These are phyloP conservation scores for Atethmia centrago DNA, from an alignment of 2,888 invertebrate genomes.

Conservation along the genomic window DNA sequence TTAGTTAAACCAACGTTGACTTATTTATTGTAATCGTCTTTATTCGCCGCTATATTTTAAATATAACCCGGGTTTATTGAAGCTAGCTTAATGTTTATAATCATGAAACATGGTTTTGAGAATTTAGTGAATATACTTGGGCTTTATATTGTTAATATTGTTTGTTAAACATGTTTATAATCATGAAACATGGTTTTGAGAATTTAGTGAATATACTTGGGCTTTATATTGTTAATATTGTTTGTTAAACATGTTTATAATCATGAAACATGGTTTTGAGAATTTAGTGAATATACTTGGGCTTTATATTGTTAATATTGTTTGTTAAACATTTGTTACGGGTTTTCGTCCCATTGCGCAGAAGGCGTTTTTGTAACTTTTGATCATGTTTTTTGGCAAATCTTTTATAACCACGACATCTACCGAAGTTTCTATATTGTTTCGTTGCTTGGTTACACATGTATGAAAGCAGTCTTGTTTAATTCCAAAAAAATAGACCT, in stretches of 20 bases:
- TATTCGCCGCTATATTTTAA: constrained; percentile 58
- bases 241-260: constrained; percentile 53
- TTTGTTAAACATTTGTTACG: constrained; percentile 12
- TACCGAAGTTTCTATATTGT: background rate
- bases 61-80: constrained; percentile 51
- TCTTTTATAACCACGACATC: background rate
- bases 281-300: constrained; percentile 29
- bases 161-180: constrained; percentile 53
- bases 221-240: constrained; percentile 5
- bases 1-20: constrained; percentile 67
- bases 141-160: constrained; percentile 5
- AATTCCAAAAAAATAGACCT: background rate
- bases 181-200: constrained; percentile 49
- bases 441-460: background rate
- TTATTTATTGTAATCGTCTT: constrained; percentile 69
- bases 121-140: constrained; percentile 29
- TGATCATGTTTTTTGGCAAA: background rate
- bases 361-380: background rate
- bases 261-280: constrained; percentile 49
- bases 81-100: constrained; percentile 52
- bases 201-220: constrained; percentile 29
- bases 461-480: background rate
- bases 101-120: constrained; percentile 49
- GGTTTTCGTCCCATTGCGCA: background rate
- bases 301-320: constrained; percentile 5